Evolutionary conservation across 2,113 vertebrate species (phyloP).

Genomic region (Eulacestoma nigropectus): DNA sequence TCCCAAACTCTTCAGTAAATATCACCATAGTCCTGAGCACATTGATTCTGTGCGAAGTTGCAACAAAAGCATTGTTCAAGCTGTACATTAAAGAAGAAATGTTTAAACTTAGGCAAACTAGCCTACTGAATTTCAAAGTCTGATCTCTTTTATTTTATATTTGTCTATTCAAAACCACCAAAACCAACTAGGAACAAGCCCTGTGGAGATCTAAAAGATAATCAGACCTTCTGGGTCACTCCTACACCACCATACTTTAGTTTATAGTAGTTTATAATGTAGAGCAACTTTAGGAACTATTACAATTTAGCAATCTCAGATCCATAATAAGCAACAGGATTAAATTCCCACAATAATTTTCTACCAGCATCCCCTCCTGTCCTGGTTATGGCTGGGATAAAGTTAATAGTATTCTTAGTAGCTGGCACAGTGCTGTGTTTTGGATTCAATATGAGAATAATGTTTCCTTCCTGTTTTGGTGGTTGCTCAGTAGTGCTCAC

Average conservation of each 20-base stretch:
- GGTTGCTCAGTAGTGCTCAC: too few species aligned
- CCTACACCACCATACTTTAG: neutral
- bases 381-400: neutral
- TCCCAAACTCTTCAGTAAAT: neutral
- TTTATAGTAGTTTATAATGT: neutral
- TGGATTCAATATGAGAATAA: neutral
- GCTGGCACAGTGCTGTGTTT: neutral
- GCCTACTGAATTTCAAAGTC: neutral
- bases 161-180: neutral
- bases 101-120: neutral
- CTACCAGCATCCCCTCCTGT: neutral
- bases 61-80: neutral
- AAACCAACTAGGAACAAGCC: neutral
- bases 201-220: neutral
- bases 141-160: neutral
- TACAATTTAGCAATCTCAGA: neutral
- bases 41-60: neutral
- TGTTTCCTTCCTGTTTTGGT: fast-evolving
- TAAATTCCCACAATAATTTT: neutral
- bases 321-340: neutral
- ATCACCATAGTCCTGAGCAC: neutral
- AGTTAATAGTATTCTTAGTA: neutral
- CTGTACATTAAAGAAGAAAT: neutral
- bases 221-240: neutral
- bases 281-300: neutral